These are phyloP conservation scores for Hermaeophaga mercurialis DNA, from an alignment of 2,888 invertebrate genomes.

Conservation along the genomic window DNA sequence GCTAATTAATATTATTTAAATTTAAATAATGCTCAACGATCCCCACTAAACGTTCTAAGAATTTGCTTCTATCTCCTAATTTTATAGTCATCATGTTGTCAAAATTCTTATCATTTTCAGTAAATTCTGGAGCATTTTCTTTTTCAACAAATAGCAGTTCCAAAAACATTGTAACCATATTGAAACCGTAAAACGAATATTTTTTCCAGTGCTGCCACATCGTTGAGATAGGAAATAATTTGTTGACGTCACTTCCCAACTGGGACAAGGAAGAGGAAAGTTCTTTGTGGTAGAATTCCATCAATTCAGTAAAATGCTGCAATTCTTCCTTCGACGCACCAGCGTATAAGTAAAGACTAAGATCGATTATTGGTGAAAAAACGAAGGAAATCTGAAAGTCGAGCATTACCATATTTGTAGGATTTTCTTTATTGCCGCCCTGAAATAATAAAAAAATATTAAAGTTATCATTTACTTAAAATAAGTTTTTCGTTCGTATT, in stretches of 20 bases:
- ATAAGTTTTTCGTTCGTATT: too few relatives aligned
- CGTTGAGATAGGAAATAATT: conserved; percentile 44
- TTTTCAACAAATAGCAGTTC: background rate
- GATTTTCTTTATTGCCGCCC: conserved; percentile 22
- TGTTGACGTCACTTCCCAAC: conserved; percentile 44
- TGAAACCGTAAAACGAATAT: conserved; percentile 33
- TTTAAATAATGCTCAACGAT: too few relatives aligned
- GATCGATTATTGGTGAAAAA: conserved; percentile 43
- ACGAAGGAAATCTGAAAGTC: conserved; percentile 44
- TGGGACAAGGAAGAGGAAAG: conserved; percentile 39
- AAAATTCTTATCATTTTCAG: too few relatives aligned
- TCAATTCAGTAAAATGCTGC: conserved; percentile 40
- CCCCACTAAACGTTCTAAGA: too few relatives aligned
- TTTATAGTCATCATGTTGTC: too few relatives aligned
- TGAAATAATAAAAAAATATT: conserved; percentile 31
- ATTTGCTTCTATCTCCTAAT: too few relatives aligned
- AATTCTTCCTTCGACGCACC: conserved; percentile 43
- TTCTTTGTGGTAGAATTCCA: conserved; percentile 46
- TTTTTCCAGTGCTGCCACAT: conserved; percentile 44
- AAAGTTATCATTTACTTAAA: too few relatives aligned
- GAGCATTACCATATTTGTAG: conserved; percentile 36
- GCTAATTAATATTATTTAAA: too few relatives aligned
- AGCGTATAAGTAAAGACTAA: conserved; percentile 47
- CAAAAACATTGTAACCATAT: background rate
- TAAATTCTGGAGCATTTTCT: background rate